phyloP scores from a whole-genome alignment of 2,888 invertebrate genomes.

The Stenolophus ochropezus region DNA sequence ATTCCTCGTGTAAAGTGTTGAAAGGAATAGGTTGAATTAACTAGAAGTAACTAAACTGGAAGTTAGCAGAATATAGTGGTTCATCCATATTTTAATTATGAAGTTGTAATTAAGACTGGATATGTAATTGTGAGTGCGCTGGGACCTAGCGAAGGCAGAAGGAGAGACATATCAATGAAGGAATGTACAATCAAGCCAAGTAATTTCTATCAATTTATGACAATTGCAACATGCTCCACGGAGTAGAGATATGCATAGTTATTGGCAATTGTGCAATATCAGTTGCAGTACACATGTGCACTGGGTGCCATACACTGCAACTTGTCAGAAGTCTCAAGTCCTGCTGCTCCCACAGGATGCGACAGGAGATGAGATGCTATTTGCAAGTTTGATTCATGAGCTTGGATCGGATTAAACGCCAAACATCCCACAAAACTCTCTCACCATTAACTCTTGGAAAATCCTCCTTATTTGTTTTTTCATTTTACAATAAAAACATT shows the following conservation, averaged over 20 bases:
- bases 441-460: too few relatives aligned
- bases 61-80: neutral
- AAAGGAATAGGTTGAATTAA: neutral
- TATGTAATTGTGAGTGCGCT: too few relatives aligned
- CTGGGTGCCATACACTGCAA: neutral
- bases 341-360: neutral
- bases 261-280: conserved; percentile 34
- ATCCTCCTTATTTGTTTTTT: too few relatives aligned
- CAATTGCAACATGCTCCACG: conserved; percentile 10
- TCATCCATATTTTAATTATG: neutral
- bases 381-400: neutral
- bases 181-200: conserved; percentile 29
- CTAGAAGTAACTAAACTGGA: neutral
- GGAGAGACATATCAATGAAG: conserved; percentile 19
- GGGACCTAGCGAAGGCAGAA: too few relatives aligned
- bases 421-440: too few relatives aligned
- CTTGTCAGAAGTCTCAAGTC: neutral
- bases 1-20: too few relatives aligned
- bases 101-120: neutral
- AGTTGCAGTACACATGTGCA: neutral
- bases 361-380: neutral
- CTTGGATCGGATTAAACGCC: neutral
- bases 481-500: too few relatives aligned
- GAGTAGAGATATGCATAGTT: conserved; percentile 34
- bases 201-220: conserved; percentile 43